These are phyloP conservation scores for Xanthia icteritia DNA, from an alignment of 2,888 invertebrate species.

Conservation along the genomic window DNA sequence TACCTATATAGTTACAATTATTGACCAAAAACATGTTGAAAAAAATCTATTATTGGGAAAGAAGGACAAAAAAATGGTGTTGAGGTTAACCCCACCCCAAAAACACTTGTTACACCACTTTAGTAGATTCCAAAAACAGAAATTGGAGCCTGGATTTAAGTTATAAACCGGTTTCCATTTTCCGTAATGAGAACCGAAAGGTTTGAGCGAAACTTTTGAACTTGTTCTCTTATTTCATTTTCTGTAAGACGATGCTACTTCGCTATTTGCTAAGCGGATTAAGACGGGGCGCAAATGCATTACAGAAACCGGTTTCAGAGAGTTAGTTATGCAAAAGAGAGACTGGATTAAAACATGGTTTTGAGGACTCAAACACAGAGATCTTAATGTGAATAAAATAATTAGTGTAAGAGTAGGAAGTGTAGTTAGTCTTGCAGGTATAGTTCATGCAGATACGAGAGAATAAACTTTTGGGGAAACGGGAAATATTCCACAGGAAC, in stretches of 20 bases:
- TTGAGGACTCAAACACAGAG: constrained; percentile 19
- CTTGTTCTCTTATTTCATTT: constrained; percentile 59
- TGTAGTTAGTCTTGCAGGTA: neutral
- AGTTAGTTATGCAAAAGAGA: constrained; percentile 39
- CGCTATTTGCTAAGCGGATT: constrained; percentile 57
- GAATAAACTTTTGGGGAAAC: too few species aligned
- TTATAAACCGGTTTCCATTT: constrained; percentile 49
- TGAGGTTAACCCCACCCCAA: neutral
- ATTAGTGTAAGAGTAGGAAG: neutral
- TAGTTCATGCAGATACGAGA: neutral
- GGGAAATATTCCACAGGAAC: too few species aligned
- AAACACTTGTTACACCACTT: neutral
- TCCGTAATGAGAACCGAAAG: constrained; percentile 48
- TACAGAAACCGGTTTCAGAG: constrained; percentile 25
- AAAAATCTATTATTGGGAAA: neutral
- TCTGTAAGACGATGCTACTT: constrained; percentile 45
- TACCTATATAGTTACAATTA: neutral
- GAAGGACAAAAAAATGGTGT: too few species aligned
- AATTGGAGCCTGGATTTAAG: constrained; percentile 38
- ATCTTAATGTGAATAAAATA: constrained; percentile 17
- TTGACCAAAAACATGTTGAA: neutral
- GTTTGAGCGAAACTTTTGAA: constrained; percentile 51
- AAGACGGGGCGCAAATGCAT: constrained; percentile 45
- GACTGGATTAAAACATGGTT: constrained; percentile 27
- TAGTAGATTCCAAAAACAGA: constrained; percentile 24